Base-by-base conservation (phyloP, 2,888 invertebrate genomes). In the Petrophora chlorosata region DNA sequence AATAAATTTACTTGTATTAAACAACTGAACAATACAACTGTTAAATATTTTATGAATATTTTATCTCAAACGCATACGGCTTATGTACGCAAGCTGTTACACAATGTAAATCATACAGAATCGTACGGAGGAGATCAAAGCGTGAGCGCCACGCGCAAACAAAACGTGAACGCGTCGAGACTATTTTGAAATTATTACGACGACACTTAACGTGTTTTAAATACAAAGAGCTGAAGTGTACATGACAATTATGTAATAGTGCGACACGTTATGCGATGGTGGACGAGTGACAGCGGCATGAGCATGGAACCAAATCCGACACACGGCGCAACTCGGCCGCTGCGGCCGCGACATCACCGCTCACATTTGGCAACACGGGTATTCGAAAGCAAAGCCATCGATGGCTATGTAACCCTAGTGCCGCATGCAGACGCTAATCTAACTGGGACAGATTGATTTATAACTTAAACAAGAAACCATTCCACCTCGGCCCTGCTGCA, bases 391-490 rank as follows among this genome's bases (percentile, higher is more conserved):
- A 76, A 78, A 79, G 73, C 77, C 76, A 76, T 76, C 73, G 71
- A 75, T 70, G 70, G 60, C 71, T 69, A 65, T 73, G 76, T 70
- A 76, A 74, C 73, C 65, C 65, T 63, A 70, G 43, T 13, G 26
- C 32, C 71, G n/a, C n/a, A 75, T 76, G 73, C 68, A 79, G 74
- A 81, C 76, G 69, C 73, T 83, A 81, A 85, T 86, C 82, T 83
- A 87, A 81, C 84, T 82, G 72, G 85, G 81, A 80, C 85, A 78
- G 75, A 84, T 82, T 84, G 82, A 86, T 85, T 89, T 85, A 87
- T 79, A 83, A 77, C 76, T 81, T 71, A 74, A 84, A 82, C 80
- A 79, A 84, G 83, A 85, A 87, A 85, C 84, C 80, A 81, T 85
- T 85, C 82, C 85, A 82, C 84, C 84, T 85, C 85, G 81, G 85